Evolutionary conservation across 2,888 invertebrate species (phyloP), one percentile per base, ranked within the genome.

Genomic region (Stenodema calcarata): DNA sequence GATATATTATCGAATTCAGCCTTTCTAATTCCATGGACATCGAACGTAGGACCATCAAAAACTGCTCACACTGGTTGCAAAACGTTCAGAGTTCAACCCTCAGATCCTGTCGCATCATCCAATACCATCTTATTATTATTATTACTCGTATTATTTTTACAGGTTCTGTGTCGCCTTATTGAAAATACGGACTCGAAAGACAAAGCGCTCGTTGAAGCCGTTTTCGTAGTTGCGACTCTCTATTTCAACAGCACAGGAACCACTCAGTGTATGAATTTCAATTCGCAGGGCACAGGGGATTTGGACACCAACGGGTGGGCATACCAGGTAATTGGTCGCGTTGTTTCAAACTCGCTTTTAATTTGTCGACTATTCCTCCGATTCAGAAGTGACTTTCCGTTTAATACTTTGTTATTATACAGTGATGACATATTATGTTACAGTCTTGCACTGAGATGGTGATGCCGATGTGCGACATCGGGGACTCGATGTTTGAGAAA

Each of bases 361-460:
- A n/a, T n/a, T n/a, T n/a, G n/a, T n/a, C n/a, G n/a, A n/a, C n/a
- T n/a, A n/a, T n/a, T n/a, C n/a, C n/a, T n/a, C n/a, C n/a, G n/a
- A n/a, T n/a, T n/a, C n/a, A n/a, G n/a, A n/a, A 81, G 16, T 2
- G 16, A 30, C 41, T 70, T 82, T 27, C 27, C 7, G 35, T 35
- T 35, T 2, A 35, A 4, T 35, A 6, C 54, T 54, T 11, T 18
- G 11, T 11, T 6, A 54, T n/a, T 16, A 3, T 54, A 54, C 54
- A n/a, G 18, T 6, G 18, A 4, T 54, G 11, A n/a, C 27, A 18
- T 76, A 3, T 83, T 35, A 75, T 85, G 80, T 80, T 78, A 23
- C 23, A 82, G 80, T 30, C 27, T 0, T 99, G 99, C 90, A 97
- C 98, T 30, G 99, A 99, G 92, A 98, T 99, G 96, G 95, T 98